These are phyloP conservation scores for Drosophila pallidifrons DNA, from an alignment of 1,140 invertebrate species.

Conservation along the genomic window DNA sequence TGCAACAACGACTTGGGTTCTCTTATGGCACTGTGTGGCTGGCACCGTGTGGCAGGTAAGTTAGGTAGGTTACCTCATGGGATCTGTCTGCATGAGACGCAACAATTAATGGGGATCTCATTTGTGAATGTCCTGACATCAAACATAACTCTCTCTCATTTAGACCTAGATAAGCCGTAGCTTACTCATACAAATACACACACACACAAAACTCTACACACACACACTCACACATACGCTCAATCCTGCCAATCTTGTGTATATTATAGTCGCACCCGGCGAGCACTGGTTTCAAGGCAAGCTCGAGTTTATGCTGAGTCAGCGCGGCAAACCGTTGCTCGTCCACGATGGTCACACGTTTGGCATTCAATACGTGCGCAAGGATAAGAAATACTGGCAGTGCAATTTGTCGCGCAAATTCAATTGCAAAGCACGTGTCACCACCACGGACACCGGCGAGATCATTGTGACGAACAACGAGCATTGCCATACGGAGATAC, in stretches of 20 bases:
- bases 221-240: conserved; percentile 30
- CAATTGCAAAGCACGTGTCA: conserved; percentile 84
- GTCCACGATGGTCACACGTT: conserved; percentile 84
- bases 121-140: conserved; percentile 76
- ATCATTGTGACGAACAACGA: conserved; percentile 85
- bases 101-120: conserved; percentile 69
- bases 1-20: conserved; percentile 9
- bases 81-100: conserved; percentile 62
- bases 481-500: conserved; percentile 84
- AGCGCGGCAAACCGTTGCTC: conserved; percentile 83
- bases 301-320: conserved; percentile 85
- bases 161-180: background rate
- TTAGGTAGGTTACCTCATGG: conserved; percentile 26
- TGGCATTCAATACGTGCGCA: conserved; percentile 84
- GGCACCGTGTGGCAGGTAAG: conserved; percentile 55
- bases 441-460: conserved; percentile 84
- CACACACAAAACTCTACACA: background rate
- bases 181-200: conserved; percentile 16
- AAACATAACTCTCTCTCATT: conserved; percentile 41
- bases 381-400: conserved; percentile 85
- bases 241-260: conserved; percentile 68
- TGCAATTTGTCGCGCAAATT: conserved; percentile 84
- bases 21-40: background rate
- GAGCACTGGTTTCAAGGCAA: conserved; percentile 85
- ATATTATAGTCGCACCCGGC: conserved; percentile 83